These are phyloP conservation scores for Siniperca chuatsi DNA, from an alignment of 2,113 vertebrate species.

Conservation along the genomic window DNA sequence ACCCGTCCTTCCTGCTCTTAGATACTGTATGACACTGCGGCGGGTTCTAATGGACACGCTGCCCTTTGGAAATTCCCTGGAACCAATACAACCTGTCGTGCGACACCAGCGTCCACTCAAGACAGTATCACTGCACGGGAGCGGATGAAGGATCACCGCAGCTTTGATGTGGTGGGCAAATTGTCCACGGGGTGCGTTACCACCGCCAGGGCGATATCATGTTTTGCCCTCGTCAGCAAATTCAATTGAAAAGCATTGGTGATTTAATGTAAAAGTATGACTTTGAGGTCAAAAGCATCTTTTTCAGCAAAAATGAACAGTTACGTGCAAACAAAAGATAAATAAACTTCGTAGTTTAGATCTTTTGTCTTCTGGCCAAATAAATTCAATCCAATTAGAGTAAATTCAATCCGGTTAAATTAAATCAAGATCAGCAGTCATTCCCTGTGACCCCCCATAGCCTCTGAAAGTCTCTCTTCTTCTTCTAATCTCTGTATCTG, in stretches of 20 bases:
- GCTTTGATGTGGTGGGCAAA: slow-evolving; percentile 54
- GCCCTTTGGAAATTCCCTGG: slow-evolving; percentile 75
- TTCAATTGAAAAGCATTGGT: background rate
- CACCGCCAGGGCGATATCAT: slow-evolving; percentile 2
- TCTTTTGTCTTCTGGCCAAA: background rate
- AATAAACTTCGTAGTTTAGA: background rate
- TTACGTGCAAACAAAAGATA: background rate
- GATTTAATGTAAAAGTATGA: slow-evolving; percentile 1
- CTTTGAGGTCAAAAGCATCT: background rate
- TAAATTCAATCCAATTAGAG: slow-evolving; percentile 11
- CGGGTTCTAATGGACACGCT: slow-evolving; percentile 66
- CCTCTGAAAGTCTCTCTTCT: slow-evolving; percentile 4
- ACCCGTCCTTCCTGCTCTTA: slow-evolving; percentile 15
- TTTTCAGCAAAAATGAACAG: background rate
- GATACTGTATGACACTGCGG: slow-evolving; percentile 52
- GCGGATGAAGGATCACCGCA: slow-evolving; percentile 39
- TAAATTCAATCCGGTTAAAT: slow-evolving; percentile 35
- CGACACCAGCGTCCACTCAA: slow-evolving; percentile 8
- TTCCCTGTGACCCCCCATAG: slow-evolving; percentile 12
- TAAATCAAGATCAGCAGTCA: slow-evolving; percentile 44
- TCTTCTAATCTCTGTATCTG: slow-evolving; percentile 60
- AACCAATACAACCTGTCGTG: slow-evolving; percentile 12
- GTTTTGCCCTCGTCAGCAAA: slow-evolving; percentile 50
- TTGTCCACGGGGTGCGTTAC: slow-evolving; percentile 11
- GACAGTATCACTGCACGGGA: slow-evolving; percentile 42